Base-by-base conservation (phyloP, 2,113 vertebrate genomes). In the Hiodon tergisus region DNA sequence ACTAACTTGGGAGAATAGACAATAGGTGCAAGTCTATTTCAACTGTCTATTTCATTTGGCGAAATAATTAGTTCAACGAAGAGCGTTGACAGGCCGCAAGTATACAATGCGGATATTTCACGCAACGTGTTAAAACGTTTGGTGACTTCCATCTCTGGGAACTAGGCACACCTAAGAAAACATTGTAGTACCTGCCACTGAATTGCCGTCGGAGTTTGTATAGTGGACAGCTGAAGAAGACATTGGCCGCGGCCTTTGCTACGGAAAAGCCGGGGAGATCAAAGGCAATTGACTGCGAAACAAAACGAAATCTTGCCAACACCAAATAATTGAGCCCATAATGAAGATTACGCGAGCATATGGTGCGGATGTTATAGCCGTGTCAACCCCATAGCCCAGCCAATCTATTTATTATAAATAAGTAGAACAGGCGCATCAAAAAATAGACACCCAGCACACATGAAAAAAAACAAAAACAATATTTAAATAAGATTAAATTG, bases 151-250 rank as follows among this genome's bases (percentile, higher is more conserved):
- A 73, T 79, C 79, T 87, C 88, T 90, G 92, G 88, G 90, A 93
- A 90, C 88, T 0, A 51, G 3, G 85, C 80, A 87, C 95, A 96
- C 92, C 95, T 95, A 95, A 94, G 91, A 93, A 94, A 97, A 98
- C 95, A 97, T 81, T 88, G 87, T 84, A 85, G 85, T 91, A 90
- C 86, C 92, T 88, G 89, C 85, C 88, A 86, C 78, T 76, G 88
- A 84, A 87, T 83, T 81, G 83, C 82, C 54, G 80, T 73, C 80
- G 71, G 85, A 90, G 88, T 91, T 88, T 89, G 88, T 83, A 71
- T 71, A 77, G 81, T 83, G 82, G 87, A 94, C 95, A 96, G 95
- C 95, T 97, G 96, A 97, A 88, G 93, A 96, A 96, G 90, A 91
- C 94, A 95, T 97, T 90, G 93, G 85, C 82, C 83, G 87, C 81